A percentile compares a stretch with the other conserved stretches of the same genome.
Conservation (phyloP, 2,113 vertebrate species). For the Perognathus longimembris region DNA sequence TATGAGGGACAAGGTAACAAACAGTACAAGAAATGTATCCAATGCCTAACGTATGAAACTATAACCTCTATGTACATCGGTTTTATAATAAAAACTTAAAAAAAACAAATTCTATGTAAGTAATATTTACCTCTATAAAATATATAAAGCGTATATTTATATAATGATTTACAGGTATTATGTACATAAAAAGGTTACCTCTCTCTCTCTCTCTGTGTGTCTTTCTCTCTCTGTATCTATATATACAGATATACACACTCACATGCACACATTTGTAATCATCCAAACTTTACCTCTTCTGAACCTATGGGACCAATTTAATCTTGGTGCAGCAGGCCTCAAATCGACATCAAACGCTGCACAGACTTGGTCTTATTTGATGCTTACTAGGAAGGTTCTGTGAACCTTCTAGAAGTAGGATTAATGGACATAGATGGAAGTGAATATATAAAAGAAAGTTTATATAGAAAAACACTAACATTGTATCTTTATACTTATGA, state of each 20-base stretch:
- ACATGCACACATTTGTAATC: constrained; percentile 20
- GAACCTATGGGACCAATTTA: constrained; percentile 44
- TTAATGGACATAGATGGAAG: not conserved
- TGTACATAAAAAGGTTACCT: too few relatives aligned
- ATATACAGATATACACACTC: not conserved
- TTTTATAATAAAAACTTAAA: too few relatives aligned
- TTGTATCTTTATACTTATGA: not conserved
- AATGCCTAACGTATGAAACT: too few relatives aligned
- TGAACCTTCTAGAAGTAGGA: constrained; percentile 50
- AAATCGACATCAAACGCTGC: constrained; percentile 45
- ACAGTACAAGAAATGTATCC: too few relatives aligned
- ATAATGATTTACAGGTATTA: too few relatives aligned
- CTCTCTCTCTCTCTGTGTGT: too few relatives aligned
- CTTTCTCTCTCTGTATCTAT: too few relatives aligned
- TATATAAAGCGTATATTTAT: not conserved
- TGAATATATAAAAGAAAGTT: not conserved
- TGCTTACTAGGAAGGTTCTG: not conserved
- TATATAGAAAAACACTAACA: not conserved
- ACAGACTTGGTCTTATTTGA: constrained; percentile 40
- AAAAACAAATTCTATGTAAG: not conserved
- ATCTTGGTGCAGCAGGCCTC: not conserved
- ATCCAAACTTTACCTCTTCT: constrained; percentile 56
- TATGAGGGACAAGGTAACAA: too few relatives aligned
- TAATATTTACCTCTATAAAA: not conserved
- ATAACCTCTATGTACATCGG: too few relatives aligned